Conservation (phyloP, 2,113 vertebrate genomes). For the Pardalotus punctatus region DNA sequence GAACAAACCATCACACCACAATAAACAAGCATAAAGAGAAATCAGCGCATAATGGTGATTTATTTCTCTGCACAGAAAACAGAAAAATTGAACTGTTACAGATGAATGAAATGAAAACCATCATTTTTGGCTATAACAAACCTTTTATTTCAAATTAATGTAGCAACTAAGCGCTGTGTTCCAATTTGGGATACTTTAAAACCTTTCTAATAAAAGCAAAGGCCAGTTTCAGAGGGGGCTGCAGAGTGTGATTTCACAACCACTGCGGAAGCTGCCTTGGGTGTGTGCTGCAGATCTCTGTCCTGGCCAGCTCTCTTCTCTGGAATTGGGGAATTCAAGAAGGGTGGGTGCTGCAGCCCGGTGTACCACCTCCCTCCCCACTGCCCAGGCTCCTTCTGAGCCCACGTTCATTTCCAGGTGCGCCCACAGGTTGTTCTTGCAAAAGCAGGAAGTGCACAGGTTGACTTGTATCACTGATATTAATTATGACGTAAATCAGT, state of each 20-base stretch:
- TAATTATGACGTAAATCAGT: neutral
- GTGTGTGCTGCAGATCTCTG: neutral
- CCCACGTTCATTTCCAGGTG: neutral
- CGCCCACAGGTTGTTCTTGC: neutral
- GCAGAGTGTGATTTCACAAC: neutral
- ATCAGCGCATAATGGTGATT: neutral
- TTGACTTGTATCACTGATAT: neutral
- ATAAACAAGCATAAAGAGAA: neutral
- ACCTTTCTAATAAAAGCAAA: neutral
- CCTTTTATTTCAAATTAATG: neutral
- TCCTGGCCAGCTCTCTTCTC: neutral
- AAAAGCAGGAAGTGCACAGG: neutral
- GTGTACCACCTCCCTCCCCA: neutral
- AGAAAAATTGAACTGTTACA: neutral
- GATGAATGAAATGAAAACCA: neutral
- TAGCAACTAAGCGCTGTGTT: neutral
- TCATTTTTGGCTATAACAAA: neutral
- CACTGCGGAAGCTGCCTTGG: neutral
- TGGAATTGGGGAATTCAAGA: neutral
- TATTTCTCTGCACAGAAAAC: neutral
- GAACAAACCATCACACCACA: neutral
- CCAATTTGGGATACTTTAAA: neutral
- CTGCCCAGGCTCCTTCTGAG: rapidly evolving
- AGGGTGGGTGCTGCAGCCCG: neutral
- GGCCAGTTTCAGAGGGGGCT: neutral